phyloP scores from a whole-genome alignment of 92 coral and sea anemone species.

The Palythoa grandiflora region DNA sequence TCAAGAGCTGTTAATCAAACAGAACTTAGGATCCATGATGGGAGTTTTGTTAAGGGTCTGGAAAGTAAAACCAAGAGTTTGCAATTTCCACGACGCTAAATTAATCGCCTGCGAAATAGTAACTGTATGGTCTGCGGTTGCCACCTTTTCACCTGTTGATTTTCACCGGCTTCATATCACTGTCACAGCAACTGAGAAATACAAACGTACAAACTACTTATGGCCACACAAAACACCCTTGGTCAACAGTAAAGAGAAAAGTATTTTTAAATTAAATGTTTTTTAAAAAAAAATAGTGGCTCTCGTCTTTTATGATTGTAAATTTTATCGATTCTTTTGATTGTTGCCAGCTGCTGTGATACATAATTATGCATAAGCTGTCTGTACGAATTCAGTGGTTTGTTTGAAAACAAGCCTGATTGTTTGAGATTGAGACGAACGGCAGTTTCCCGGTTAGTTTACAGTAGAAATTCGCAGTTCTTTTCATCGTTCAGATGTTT shows the following conservation, averaged over 20 bases:
- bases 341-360: slow-evolving; percentile 41
- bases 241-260: not conserved
- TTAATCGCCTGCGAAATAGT: slow-evolving; percentile 24
- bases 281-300: not conserved
- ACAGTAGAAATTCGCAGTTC: not conserved
- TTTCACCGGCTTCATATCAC: not conserved
- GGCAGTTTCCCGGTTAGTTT: not conserved
- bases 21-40: not conserved
- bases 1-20: not conserved
- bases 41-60: not conserved
- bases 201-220: slow-evolving; percentile 5
- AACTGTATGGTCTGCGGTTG: slow-evolving; percentile 40
- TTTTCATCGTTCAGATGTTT: not conserved
- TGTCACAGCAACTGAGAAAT: not conserved
- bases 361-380: slow-evolving; percentile 18
- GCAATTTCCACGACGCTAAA: not conserved
- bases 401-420: slow-evolving; percentile 16
- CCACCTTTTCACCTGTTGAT: slow-evolving; percentile 44
- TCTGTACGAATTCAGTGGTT: not conserved
- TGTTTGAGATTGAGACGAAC: not conserved
- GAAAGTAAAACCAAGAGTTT: not conserved
- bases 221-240: not conserved
- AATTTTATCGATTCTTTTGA: slow-evolving; percentile 23
- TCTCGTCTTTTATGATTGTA: not conserved
- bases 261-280: not conserved